Evolutionary conservation across 2,888 invertebrate species (phyloP).

Genomic region (Byasa hedistus): DNA sequence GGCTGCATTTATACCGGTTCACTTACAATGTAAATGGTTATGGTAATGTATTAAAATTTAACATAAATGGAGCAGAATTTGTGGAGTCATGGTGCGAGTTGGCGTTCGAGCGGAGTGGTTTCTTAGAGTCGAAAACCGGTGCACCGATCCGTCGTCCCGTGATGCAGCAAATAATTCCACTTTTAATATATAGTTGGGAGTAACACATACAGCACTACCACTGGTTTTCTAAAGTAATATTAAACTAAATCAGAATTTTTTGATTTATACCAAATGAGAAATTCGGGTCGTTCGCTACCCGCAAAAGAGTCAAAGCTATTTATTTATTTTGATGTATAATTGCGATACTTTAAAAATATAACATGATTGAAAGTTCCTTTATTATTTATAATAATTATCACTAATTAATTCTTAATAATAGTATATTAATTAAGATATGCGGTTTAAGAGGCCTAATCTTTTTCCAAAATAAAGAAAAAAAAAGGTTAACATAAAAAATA

Average conservation of each 20-base stretch:
- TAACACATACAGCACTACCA: slow-evolving; percentile 14
- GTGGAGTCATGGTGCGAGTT: slow-evolving; percentile 66
- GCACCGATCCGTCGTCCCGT: slow-evolving; percentile 48
- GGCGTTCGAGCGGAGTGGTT: slow-evolving; percentile 55
- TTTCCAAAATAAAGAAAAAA: no score
- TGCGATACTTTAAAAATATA: no score
- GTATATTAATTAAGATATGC: no score
- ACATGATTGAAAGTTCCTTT: no score
- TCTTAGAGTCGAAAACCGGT: slow-evolving; percentile 52
- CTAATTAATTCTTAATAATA: no score
- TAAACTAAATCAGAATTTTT: not conserved
- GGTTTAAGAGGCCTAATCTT: no score
- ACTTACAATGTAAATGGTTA: slow-evolving; percentile 72
- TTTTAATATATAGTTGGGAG: slow-evolving; percentile 28
- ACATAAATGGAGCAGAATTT: slow-evolving; percentile 72
- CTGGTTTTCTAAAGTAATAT: not conserved
- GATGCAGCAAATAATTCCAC: slow-evolving; percentile 58
- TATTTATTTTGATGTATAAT: no score
- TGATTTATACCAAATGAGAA: no score
- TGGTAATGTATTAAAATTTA: slow-evolving; percentile 69
- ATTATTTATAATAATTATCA: no score
- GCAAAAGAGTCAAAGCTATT: no score
- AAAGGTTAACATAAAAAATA: no score
- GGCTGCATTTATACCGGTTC: slow-evolving; percentile 59
- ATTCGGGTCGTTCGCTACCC: no score